Evolutionary conservation across 2,113 vertebrate genomes (phyloP).

Genomic region (Xerus inauris): DNA sequence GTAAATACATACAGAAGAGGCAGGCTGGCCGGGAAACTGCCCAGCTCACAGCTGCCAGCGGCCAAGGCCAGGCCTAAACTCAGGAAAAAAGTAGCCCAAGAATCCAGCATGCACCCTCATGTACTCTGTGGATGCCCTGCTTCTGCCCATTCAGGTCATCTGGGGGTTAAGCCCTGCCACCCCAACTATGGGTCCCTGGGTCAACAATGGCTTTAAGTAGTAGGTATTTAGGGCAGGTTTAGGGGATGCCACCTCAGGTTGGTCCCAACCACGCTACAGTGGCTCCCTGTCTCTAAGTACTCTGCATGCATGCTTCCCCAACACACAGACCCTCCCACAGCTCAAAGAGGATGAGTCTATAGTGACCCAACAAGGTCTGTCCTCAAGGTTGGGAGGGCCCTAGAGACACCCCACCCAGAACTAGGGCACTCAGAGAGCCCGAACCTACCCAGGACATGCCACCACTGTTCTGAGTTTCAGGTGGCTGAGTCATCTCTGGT

Average conservation of each 20-base stretch:
- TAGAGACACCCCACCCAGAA: background rate
- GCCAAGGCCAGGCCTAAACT: background rate
- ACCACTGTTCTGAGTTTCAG: background rate
- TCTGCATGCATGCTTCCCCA: background rate
- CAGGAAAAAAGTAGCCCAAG: background rate
- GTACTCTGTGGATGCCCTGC: fast-evolving
- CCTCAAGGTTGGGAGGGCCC: background rate
- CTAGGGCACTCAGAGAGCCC: background rate
- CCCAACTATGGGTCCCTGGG: background rate
- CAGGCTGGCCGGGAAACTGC: conserved; percentile 64
- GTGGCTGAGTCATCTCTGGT: background rate
- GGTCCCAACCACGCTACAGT: background rate
- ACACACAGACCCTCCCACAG: background rate
- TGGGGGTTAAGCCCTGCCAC: background rate
- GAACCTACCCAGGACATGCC: background rate
- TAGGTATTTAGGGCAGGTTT: background rate
- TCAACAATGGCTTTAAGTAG: background rate
- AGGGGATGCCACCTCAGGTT: background rate
- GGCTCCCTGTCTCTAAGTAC: background rate
- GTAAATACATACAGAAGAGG: conserved; percentile 68
- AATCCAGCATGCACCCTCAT: fast-evolving
- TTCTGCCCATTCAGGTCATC: no score
- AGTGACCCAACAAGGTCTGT: background rate
- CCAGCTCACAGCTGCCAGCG: background rate
- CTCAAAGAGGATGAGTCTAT: background rate